Percentiles rank a stretch among this genome's conserved stretches.
These are phyloP conservation scores for Cheilinus undulatus DNA, from an alignment of 2,113 vertebrate genomes.

Conservation along the genomic window DNA sequence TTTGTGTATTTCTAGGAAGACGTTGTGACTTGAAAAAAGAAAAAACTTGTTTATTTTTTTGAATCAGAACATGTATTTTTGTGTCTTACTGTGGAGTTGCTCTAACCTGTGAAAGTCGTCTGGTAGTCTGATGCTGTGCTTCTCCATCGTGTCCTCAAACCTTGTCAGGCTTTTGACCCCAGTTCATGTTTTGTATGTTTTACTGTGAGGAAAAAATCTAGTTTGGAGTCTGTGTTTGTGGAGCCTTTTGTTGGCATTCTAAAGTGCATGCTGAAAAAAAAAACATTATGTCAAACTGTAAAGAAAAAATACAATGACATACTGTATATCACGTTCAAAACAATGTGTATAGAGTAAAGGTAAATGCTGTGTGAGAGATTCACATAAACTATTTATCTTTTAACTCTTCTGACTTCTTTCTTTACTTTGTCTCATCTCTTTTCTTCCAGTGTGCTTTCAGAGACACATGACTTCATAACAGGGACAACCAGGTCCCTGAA, in stretches of 20 bases:
- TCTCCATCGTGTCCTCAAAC: conserved; percentile 81
- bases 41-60: conserved; percentile 76
- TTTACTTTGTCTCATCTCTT: conserved; percentile 25
- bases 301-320: conserved; percentile 54
- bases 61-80: conserved; percentile 75
- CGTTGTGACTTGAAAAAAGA: conserved; percentile 60
- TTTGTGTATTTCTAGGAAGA: conserved; percentile 69
- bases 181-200: conserved; percentile 74
- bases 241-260: conserved; percentile 88
- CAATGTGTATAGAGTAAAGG: conserved; percentile 77
- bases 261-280: conserved; percentile 88
- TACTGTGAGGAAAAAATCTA: conserved; percentile 81
- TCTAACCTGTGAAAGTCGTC: conserved; percentile 81
- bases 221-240: conserved; percentile 87
- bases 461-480: no score
- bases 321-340: conserved; percentile 75
- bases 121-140: conserved; percentile 85
- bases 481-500: no score
- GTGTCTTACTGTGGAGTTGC: conserved; percentile 85
- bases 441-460: neutral
- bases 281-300: conserved; percentile 77
- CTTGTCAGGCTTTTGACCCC: conserved; percentile 79
- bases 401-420: conserved; percentile 41
- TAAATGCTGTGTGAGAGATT: conserved; percentile 76
- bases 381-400: conserved; percentile 84